Conservation (phyloP, 2,888 invertebrate species). For the Therioaphis trifolii region DNA sequence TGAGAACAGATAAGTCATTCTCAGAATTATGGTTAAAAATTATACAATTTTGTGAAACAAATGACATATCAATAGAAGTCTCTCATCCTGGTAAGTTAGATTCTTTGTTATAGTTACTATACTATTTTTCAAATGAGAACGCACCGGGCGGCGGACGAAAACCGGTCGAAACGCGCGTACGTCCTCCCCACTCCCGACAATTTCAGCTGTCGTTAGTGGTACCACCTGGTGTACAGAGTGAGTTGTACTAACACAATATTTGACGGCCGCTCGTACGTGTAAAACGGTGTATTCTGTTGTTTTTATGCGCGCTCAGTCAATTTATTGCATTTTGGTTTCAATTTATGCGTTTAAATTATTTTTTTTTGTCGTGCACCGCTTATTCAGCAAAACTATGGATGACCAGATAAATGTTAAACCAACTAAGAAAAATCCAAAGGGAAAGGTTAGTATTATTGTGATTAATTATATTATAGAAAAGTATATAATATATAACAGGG, state of each 20-base stretch:
- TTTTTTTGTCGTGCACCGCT: not conserved
- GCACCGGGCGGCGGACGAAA: not conserved
- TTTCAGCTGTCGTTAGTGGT: not conserved
- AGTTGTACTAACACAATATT: slow-evolving; percentile 4
- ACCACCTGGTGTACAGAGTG: not conserved
- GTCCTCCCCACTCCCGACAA: not conserved
- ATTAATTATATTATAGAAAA: too few species aligned
- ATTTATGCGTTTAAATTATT: not conserved
- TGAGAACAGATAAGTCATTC: too few species aligned
- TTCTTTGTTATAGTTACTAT: not conserved
- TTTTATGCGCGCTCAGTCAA: not conserved
- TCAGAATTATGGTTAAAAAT: too few species aligned
- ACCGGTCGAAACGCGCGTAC: not conserved
- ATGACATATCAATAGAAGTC: too few species aligned
- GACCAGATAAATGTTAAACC: not conserved
- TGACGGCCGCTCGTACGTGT: not conserved
- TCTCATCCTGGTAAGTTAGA: too few species aligned
- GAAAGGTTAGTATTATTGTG: slow-evolving; percentile 11
- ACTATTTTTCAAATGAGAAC: not conserved
- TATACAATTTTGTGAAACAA: too few species aligned
- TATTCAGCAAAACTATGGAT: not conserved
- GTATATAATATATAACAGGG: too few species aligned
- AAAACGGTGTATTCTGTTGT: not conserved
- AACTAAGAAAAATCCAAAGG: not conserved
- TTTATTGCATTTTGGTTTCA: not conserved